Evolutionary conservation across 2,888 invertebrate genomes (phyloP), one percentile per base, ranked within the genome.

Genomic region (Phyllotreta striolata): DNA sequence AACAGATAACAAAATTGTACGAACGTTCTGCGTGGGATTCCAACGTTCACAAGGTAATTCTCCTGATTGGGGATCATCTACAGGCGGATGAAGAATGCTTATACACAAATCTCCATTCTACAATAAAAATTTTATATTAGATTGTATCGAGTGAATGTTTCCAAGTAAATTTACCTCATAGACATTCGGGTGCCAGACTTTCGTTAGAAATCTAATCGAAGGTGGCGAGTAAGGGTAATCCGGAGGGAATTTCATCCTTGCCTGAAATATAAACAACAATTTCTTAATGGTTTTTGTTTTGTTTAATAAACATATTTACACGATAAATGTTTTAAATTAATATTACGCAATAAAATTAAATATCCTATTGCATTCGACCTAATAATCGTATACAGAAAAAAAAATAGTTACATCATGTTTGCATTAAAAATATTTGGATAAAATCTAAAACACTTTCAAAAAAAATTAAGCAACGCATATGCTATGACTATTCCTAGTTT

Each of bases 131-230:
- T 39, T 6, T 6, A n/a, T 14, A 43, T 12, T 2, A n/a, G 44
- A 46, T 12, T 24, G 39, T 9, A 58, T 37, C 40, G 38, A 40
- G 13, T 7, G 10, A 14, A 44, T n/a, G 12, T 12, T 13, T n/a
- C n/a, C n/a, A 35, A 10, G n/a, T 74, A 76, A 70, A 84, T 90
- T 89, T 85, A 95, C 96, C 91, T 98, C 98, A 85, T 99, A 99
- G 14, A 99, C 98, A 87, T 99, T 99, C 72, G 99, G 99, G 86
- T 99, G 99, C 98, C 98, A 99, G 76, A 99, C 97, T 90, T 98
- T 98, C 73, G 97, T 96, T 82, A 97, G 87, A 86, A 99, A 99
- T 78, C 96, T 90, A 84, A 99, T 93, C 75, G 95, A 91, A 70
- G 99, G 99, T 70, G 99, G 99, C 74, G 97, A 96, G 84, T 99